Evolutionary conservation across 2,113 vertebrate genomes (phyloP).

Genomic region (Felis catus): F.catus_Fca126_mat1.0 CM031413.1:115104001-115104500

Average conservation of each 20-base stretch:
- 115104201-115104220: neutral
- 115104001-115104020: neutral
- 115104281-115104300: neutral
- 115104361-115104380: neutral
- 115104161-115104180: neutral
- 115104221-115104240: neutral
- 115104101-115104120: neutral
- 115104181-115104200: neutral
- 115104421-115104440: neutral
- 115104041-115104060: neutral
- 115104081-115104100: neutral
- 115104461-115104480: neutral
- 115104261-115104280: conserved; percentile 34
- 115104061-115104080: neutral
- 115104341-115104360: neutral
- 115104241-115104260: neutral
- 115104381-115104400: neutral
- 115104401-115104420: neutral
- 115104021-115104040: neutral
- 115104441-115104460: neutral
- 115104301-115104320: neutral
- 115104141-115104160: neutral
- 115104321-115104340: neutral
- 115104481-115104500: neutral
- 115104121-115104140: neutral